These are phyloP conservation scores for Cistogaster globosa DNA, from an alignment of 2,888 invertebrate species.

Conservation along the genomic window DNA sequence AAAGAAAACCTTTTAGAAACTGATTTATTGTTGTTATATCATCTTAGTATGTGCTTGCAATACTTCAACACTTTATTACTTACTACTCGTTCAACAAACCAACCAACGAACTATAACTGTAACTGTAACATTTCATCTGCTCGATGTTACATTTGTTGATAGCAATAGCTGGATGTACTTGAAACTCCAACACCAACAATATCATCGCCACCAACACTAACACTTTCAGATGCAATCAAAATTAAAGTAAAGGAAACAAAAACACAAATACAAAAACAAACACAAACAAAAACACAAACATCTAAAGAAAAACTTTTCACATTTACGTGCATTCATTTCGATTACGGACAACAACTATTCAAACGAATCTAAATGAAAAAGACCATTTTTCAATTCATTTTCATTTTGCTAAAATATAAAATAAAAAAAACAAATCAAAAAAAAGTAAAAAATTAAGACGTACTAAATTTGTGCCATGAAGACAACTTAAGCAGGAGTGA, in stretches of 20 bases:
- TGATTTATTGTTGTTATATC: conserved; percentile 70
- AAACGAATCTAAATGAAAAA: conserved; percentile 53
- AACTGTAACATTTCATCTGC: conserved; percentile 54
- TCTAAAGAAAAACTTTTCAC: conserved; percentile 59
- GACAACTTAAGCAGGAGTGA: conserved; percentile 6
- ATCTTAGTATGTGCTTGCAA: conserved; percentile 69
- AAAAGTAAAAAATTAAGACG: conserved; percentile 9
- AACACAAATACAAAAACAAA: conserved; percentile 12
- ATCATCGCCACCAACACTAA: conserved; percentile 18
- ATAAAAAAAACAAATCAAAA: conserved; percentile 7
- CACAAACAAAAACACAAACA: not conserved
- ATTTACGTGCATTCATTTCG: conserved; percentile 68
- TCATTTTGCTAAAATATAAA: conserved; percentile 24
- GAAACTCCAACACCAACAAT: conserved; percentile 11
- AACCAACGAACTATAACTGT: conserved; percentile 43
- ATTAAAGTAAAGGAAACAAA: conserved; percentile 27
- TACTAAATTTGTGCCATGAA: conserved; percentile 28
- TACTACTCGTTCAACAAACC: conserved; percentile 37
- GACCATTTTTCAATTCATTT: conserved; percentile 67
- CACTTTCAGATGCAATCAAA: conserved; percentile 24
- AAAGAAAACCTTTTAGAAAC: conserved; percentile 64
- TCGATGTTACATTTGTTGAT: conserved; percentile 57
- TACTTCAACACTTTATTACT: conserved; percentile 71
- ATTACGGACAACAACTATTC: conserved; percentile 55
- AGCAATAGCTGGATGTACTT: conserved; percentile 29